Percentiles rank a stretch among this genome's conserved stretches.
phyloP scores from a whole-genome alignment of 1,140 invertebrate species.

The Drosophila tani region DNA sequence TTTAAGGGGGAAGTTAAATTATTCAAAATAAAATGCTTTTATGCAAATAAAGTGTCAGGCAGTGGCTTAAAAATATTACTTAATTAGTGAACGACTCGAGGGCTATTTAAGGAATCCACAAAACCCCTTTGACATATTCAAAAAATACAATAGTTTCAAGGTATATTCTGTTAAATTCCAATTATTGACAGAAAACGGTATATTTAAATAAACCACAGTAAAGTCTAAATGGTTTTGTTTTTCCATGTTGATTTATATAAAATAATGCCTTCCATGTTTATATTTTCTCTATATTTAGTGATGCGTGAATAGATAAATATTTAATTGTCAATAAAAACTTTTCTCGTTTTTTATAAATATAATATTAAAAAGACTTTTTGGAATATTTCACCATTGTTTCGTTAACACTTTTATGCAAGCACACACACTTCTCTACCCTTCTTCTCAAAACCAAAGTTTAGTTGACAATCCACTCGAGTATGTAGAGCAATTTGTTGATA shows the following conservation, averaged over 20 bases:
- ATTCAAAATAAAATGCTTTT: constrained; percentile 5
- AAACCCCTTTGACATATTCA: not conserved
- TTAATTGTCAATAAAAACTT: not conserved
- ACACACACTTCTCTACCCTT: not conserved
- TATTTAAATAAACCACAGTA: not conserved
- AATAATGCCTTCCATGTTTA: not conserved
- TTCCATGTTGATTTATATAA: not conserved
- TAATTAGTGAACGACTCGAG: too few species aligned
- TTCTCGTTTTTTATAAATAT: too few species aligned
- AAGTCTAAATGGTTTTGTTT: not conserved
- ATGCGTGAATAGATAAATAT: not conserved
- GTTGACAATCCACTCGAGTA: constrained; percentile 44
- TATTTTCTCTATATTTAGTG: too few species aligned
- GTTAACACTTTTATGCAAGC: not conserved
- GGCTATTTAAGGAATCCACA: not conserved
- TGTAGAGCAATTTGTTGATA: constrained; percentile 50
- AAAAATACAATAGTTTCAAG: not conserved
- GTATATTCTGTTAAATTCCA: not conserved
- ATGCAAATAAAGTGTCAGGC: not conserved
- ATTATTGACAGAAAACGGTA: not conserved
- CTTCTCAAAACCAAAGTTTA: constrained; percentile 12
- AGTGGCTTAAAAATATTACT: not conserved
- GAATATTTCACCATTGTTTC: not conserved
- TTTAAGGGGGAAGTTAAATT: not conserved
- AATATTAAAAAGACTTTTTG: not conserved